Percentiles rank a stretch among this genome's conserved stretches.
These are phyloP conservation scores for Centroberyx gerrardi DNA, from an alignment of 2,797 vertebrate genomes.

Conservation along the genomic window DNA sequence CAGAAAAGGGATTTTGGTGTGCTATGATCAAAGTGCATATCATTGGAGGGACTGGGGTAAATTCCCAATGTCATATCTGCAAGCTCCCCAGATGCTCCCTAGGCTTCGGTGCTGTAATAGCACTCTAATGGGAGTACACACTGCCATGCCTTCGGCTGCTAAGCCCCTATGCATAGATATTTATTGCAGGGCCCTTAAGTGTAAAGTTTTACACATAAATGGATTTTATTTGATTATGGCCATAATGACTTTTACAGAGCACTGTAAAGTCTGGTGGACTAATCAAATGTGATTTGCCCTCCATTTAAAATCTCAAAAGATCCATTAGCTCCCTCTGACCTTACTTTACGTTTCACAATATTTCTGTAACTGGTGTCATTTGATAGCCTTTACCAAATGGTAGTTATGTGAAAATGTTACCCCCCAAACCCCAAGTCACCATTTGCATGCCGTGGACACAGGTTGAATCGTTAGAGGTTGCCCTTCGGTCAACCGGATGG, in stretches of 20 bases:
- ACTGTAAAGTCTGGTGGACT: not conserved
- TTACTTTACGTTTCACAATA: too few relatives aligned
- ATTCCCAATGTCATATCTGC: not conserved
- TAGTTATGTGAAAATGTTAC: too few relatives aligned
- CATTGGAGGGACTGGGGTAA: constrained; percentile 10
- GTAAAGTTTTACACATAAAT: constrained; percentile 2
- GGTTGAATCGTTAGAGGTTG: not conserved
- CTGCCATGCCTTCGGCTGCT: not conserved
- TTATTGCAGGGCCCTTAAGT: not conserved
- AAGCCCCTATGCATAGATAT: not conserved
- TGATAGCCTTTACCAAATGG: too few relatives aligned
- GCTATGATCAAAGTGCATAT: constrained; percentile 38
- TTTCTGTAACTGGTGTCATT: too few relatives aligned
- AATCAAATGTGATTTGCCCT: not conserved
- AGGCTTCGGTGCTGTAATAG: constrained; percentile 9
- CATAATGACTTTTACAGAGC: not conserved
- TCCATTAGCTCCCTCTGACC: too few relatives aligned
- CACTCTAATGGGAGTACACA: not conserved
- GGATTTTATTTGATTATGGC: not conserved
- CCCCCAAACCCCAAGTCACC: too few relatives aligned
- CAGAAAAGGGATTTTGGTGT: constrained; percentile 41
- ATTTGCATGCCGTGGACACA: not conserved
- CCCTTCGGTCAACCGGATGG: not conserved
- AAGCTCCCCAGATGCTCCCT: not conserved
- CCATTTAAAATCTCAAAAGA: too few relatives aligned